phyloP scores from a whole-genome alignment of 1,140 invertebrate genomes.

The Neoseiulus cucumeris region DNA sequence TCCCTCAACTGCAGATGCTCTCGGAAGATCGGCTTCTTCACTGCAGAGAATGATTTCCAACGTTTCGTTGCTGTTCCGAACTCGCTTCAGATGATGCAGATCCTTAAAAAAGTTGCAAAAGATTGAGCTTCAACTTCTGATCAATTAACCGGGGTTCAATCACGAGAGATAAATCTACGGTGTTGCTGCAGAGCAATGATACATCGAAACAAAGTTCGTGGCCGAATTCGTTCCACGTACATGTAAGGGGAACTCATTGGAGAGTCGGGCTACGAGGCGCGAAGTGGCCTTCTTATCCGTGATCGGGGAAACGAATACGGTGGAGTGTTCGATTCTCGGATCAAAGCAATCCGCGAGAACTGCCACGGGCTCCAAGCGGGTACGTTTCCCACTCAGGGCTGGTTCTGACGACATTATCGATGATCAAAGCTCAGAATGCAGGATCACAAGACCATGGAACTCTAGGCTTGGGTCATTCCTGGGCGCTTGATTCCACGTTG shows the following conservation, averaged over 20 bases:
- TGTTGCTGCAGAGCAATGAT: neutral
- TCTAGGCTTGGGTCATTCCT: too few relatives aligned
- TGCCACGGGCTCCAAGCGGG: neutral
- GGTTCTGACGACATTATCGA: neutral
- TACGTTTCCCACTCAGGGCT: neutral
- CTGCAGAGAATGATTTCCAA: neutral
- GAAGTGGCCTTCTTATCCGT: neutral
- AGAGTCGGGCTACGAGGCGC: neutral
- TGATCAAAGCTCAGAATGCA: too few relatives aligned
- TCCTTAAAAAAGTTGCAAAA: neutral
- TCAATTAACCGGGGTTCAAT: neutral
- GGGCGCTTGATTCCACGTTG: too few relatives aligned
- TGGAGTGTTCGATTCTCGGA: neutral
- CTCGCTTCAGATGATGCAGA: neutral
- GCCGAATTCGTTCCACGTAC: neutral
- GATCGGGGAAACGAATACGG: neutral
- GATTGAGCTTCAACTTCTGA: neutral
- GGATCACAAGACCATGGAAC: too few relatives aligned
- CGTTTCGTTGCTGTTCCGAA: neutral
- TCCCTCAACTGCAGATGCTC: neutral
- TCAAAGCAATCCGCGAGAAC: neutral
- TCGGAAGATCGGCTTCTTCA: neutral
- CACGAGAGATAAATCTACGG: neutral
- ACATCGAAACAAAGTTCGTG: neutral
- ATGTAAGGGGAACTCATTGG: neutral